Conservation (phyloP, 2,113 vertebrate genomes). For the Axis porcinus region DNA sequence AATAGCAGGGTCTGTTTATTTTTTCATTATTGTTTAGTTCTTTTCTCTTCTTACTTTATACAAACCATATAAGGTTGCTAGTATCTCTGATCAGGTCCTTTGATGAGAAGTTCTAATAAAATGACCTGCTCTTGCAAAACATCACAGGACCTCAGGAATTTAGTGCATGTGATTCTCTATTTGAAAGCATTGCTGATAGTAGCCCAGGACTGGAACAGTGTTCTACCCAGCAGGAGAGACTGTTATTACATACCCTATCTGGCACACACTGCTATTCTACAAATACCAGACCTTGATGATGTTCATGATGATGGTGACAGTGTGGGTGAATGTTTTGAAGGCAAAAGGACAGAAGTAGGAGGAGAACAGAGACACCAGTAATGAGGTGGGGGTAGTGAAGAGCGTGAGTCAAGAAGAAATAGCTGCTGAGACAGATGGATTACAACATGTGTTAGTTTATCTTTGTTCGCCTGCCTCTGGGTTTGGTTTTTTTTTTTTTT, state of each 20-base stretch:
- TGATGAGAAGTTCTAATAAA: background rate
- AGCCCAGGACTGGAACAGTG: background rate
- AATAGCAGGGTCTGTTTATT: background rate
- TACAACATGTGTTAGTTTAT: background rate
- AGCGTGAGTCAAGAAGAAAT: background rate
- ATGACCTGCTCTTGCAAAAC: background rate
- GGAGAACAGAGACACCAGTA: background rate
- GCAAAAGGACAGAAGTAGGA: background rate
- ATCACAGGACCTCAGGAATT: background rate
- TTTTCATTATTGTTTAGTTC: background rate
- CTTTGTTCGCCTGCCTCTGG: background rate
- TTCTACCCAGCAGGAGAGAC: background rate
- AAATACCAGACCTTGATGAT: background rate
- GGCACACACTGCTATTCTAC: background rate
- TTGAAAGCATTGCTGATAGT: background rate
- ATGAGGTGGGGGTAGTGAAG: background rate
- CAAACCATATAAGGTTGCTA: background rate
- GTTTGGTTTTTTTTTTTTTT: background rate
- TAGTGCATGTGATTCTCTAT: background rate
- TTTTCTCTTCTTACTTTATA: background rate
- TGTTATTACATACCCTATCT: background rate
- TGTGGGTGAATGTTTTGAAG: constrained; percentile 5
- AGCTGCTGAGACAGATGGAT: background rate
- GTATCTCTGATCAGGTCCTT: background rate
- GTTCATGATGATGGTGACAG: background rate